phyloP scores from a whole-genome alignment of 1,140 invertebrate species.

The Drosophila bocki region DNA sequence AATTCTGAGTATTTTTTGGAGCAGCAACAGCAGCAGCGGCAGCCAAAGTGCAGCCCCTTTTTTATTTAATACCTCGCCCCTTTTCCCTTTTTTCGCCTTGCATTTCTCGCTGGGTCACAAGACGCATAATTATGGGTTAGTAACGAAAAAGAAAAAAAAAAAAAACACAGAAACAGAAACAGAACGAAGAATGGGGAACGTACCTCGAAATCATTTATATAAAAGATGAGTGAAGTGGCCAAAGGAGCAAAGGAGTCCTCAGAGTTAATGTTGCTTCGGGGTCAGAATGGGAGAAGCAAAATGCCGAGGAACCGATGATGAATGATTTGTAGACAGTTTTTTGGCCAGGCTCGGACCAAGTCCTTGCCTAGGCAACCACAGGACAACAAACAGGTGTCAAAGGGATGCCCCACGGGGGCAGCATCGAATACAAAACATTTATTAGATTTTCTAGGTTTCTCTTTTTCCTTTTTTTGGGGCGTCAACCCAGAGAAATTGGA shows the following conservation, averaged over 20 bases:
- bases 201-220: slow-evolving; percentile 72
- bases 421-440: slow-evolving; percentile 53
- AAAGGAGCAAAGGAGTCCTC: slow-evolving; percentile 43
- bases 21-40: slow-evolving; percentile 20
- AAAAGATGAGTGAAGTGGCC: slow-evolving; percentile 66
- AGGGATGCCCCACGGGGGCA: slow-evolving; percentile 36
- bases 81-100: slow-evolving; percentile 1
- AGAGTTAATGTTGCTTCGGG: slow-evolving; percentile 46
- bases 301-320: slow-evolving; percentile 51
- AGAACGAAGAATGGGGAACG: slow-evolving; percentile 4
- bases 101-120: slow-evolving; percentile 51
- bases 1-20: slow-evolving; percentile 66
- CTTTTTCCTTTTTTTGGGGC: slow-evolving; percentile 17
- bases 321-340: slow-evolving; percentile 78
- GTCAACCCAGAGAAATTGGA: slow-evolving; percentile 57
- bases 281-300: neutral
- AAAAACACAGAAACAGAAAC: slow-evolving; percentile 21
- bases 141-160: slow-evolving; percentile 32
- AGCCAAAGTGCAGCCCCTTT: slow-evolving; percentile 52
- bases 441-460: slow-evolving; percentile 58
- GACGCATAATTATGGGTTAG: slow-evolving; percentile 75
- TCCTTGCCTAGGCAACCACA: slow-evolving; percentile 40
- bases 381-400: slow-evolving; percentile 81
- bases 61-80: slow-evolving; percentile 46
- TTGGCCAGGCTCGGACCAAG: neutral